Evolutionary conservation across 2,113 vertebrate species (phyloP), one percentile per base, ranked within the genome.

Genomic region (Malurus alboscapulatus): DNA sequence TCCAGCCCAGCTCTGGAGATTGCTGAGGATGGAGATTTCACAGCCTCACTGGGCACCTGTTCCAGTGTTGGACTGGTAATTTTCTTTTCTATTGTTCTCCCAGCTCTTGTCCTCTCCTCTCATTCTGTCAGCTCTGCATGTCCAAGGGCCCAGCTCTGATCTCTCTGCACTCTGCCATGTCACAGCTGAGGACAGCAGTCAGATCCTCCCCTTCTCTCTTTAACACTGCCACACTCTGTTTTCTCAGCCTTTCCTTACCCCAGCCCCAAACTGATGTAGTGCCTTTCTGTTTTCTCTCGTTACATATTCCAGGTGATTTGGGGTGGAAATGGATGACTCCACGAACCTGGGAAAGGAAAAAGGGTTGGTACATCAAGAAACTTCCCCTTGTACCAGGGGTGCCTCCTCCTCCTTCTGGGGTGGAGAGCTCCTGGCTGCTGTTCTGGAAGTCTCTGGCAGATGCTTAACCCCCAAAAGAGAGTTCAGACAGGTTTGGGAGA

Each of bases 261-360:
- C 40, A 51, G 6, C 5, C 30, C 16, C 30, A 80, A 40, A 40
- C 1, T n/a, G 15, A 12, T 6, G 17, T 47, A 40, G 6, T 50
- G 18, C 9, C 50, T 50, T 34, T 32, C 17, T 53, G 18, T 9
- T 65, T 21, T 29, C 14, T 68, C 17, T 59, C 29, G 20, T 63
- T 4, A 13, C 24, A 2, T 0, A 1, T 36, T 10, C 20, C 66
- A 79, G n/a, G 1, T 12, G 36, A 25, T 36, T 38, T 38, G 7
- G 55, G 27, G 2, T 14, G 6, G 55, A 38, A 47, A 22, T 22
- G 57, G 51, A 18, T 48, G 21, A 15, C 17, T 63, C 30, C 42
- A 11, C 22, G 20, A 29, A 14, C 20, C 27, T 53, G 25, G 48
- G 14, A 63, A 67, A 44, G 16, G 14, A 55, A 51, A 25, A 34